Percentiles rank a stretch among this genome's conserved stretches.
phyloP scores from a whole-genome alignment of 1,140 invertebrate species.

The Reticulitermes speratus region DNA sequence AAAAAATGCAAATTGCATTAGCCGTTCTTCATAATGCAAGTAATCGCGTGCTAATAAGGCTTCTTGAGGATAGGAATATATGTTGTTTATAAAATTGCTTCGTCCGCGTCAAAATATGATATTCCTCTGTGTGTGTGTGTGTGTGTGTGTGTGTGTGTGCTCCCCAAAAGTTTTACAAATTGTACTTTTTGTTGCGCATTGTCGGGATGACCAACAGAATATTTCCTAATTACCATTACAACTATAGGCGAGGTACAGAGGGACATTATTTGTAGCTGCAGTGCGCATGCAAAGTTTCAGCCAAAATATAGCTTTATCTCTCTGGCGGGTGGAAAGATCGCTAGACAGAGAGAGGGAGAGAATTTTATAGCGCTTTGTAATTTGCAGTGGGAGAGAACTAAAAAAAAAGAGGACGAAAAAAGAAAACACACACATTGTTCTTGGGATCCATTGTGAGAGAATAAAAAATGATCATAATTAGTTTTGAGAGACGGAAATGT shows the following conservation, averaged over 20 bases:
- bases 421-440: slow-evolving; percentile 8
- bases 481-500: neutral
- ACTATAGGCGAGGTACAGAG: slow-evolving; percentile 10
- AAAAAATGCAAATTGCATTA: slow-evolving; percentile 19
- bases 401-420: neutral
- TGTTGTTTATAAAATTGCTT: neutral
- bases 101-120: slow-evolving; percentile 15
- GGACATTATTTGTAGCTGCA: neutral
- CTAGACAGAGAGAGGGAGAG: neutral
- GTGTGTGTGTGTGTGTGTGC: neutral
- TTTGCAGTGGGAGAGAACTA: slow-evolving; percentile 7
- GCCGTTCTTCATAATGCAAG: slow-evolving; percentile 5
- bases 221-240: slow-evolving; percentile 19
- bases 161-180: slow-evolving; percentile 16
- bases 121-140: neutral
- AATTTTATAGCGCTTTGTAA: slow-evolving; percentile 1
- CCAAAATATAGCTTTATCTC: slow-evolving; percentile 16
- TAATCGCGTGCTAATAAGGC: slow-evolving; percentile 14
- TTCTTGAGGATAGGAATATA: neutral
- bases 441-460: neutral
- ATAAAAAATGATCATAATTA: slow-evolving; percentile 20
- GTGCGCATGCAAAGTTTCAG: neutral
- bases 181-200: slow-evolving; percentile 9
- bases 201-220: neutral
- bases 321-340: slow-evolving; percentile 12